phyloP scores from a whole-genome alignment of 2,797 vertebrate genomes.

The Cossypha heuglini region DNA sequence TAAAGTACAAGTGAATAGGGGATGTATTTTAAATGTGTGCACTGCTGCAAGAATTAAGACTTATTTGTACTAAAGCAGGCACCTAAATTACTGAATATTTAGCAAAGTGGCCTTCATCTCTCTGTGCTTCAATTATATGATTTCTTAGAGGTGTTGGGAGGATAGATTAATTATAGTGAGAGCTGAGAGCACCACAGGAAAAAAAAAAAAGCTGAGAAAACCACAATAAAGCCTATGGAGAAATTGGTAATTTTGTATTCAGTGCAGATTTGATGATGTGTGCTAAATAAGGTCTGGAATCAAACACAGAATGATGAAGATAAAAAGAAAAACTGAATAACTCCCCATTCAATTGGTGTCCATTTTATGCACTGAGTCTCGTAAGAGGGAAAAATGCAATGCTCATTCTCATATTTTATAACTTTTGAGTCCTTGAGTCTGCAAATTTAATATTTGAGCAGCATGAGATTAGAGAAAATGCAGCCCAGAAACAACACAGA shows the following conservation, averaged over 20 bases:
- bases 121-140: constrained; percentile 23
- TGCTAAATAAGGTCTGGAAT: constrained; percentile 49
- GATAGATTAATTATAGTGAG: constrained; percentile 49
- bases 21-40: neutral
- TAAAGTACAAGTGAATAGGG: neutral
- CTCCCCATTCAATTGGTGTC: neutral
- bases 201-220: constrained; percentile 6
- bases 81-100: neutral
- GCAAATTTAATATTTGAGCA: neutral
- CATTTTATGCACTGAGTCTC: neutral
- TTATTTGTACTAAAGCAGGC: neutral
- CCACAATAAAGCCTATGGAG: constrained; percentile 23
- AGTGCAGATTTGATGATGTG: constrained; percentile 9
- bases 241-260: constrained; percentile 49
- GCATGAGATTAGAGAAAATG: neutral
- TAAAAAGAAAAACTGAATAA: constrained; percentile 18
- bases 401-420: neutral
- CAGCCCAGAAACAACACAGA: neutral
- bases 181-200: neutral
- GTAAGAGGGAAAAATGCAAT: neutral
- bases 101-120: constrained; percentile 6
- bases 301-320: neutral
- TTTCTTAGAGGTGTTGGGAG: constrained; percentile 54
- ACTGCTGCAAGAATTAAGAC: neutral
- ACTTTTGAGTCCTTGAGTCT: neutral